Evolutionary conservation across 1,140 invertebrate genomes (phyloP).

Genomic region (Zaprionus nigranus): DNA sequence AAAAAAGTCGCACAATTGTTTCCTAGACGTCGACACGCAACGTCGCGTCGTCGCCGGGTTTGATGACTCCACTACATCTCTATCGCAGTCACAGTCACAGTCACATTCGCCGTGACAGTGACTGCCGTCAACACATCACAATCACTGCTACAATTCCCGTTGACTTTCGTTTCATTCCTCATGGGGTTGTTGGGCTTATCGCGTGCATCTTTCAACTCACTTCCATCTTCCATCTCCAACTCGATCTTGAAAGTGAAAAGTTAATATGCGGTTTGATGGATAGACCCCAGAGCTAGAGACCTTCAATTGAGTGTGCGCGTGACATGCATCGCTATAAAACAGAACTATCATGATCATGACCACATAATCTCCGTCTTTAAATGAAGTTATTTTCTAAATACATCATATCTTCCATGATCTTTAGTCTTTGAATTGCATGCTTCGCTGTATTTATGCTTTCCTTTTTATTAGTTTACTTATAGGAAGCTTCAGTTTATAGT

Average conservation of each 20-base stretch:
- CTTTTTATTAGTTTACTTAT: not conserved
- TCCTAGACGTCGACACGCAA: slow-evolving; percentile 55
- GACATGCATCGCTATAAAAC: not conserved
- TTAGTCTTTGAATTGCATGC: not conserved
- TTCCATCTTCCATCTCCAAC: not conserved
- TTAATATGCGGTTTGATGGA: slow-evolving; percentile 4
- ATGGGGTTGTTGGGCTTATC: slow-evolving; percentile 4
- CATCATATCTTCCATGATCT: not conserved
- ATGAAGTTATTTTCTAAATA: not conserved
- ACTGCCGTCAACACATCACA: too few relatives aligned
- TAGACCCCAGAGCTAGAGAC: not conserved
- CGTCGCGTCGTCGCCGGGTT: slow-evolving; percentile 68
- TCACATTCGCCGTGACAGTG: slow-evolving; percentile 12
- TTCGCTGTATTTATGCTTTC: not conserved
- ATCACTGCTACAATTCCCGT: slow-evolving; percentile 2
- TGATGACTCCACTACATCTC: not conserved
- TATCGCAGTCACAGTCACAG: not conserved
- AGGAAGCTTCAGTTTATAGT: not conserved
- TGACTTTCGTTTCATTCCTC: not conserved
- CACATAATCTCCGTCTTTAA: not conserved
- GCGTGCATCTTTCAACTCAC: slow-evolving; percentile 14
- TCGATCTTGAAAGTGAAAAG: slow-evolving; percentile 43
- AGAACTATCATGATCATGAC: slow-evolving; percentile 3
- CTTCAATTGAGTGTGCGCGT: not conserved
- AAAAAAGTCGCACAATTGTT: slow-evolving; percentile 29